phyloP scores from a whole-genome alignment of 2,888 invertebrate genomes.

The Euspilapteryx auroguttella region DNA sequence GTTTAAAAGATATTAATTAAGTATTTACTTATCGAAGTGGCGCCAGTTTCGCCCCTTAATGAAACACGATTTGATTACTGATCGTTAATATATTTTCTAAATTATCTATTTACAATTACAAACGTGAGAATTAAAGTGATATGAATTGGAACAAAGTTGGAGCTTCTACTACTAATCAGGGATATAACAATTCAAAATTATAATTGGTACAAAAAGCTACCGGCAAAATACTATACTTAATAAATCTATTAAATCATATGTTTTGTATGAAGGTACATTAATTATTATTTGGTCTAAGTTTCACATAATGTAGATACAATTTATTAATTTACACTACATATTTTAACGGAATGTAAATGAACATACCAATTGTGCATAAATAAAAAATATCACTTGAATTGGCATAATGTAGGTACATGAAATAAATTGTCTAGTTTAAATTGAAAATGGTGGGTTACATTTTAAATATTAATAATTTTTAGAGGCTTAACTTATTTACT shows the following conservation, averaged over 20 bases:
- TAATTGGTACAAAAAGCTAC: constrained; percentile 57
- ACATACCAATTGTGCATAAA: constrained; percentile 39
- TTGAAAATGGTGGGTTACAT: constrained; percentile 60
- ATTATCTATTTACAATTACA: constrained; percentile 56
- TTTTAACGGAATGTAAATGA: constrained; percentile 61
- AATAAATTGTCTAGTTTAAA: constrained; percentile 49
- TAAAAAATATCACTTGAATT: constrained; percentile 30
- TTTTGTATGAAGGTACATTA: constrained; percentile 54
- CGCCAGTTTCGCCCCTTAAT: no score
- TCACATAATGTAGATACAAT: constrained; percentile 38
- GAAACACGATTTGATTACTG: no score
- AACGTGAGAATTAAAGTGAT: constrained; percentile 37
- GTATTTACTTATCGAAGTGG: no score
- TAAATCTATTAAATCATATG: constrained; percentile 31
- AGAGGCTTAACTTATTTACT: constrained; percentile 37
- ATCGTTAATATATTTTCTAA: no score
- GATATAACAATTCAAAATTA: constrained; percentile 39
- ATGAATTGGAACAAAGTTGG: constrained; percentile 49
- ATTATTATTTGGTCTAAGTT: constrained; percentile 63
- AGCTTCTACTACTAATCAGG: constrained; percentile 39
- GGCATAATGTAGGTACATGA: constrained; percentile 49
- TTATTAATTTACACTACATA: constrained; percentile 45
- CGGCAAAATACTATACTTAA: constrained; percentile 36
- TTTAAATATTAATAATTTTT: constrained; percentile 34
- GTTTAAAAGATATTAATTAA: no score